Evolutionary conservation across 2,888 invertebrate genomes (phyloP).

Genomic region (Erebia aethiops): DNA sequence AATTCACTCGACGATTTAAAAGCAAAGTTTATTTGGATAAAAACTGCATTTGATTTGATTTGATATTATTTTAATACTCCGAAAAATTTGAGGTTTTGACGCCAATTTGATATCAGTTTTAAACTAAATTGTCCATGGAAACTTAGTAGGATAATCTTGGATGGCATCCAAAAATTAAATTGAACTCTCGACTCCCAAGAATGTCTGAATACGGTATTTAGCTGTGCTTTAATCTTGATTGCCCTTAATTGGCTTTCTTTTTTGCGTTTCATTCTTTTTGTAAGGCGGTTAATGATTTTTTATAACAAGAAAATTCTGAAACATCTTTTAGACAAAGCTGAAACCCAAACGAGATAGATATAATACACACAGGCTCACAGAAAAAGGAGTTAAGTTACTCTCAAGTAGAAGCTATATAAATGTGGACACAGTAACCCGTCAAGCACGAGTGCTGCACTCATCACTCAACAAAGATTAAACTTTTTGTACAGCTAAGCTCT

Average conservation of each 20-base stretch:
- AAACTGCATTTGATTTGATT: too few relatives aligned
- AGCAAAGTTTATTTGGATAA: too few relatives aligned
- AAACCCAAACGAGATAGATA: background rate
- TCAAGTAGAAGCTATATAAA: constrained; percentile 18
- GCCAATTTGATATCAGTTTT: background rate
- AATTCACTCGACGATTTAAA: too few relatives aligned
- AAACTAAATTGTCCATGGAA: background rate
- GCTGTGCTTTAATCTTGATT: constrained; percentile 5
- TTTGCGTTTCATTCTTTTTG: too few relatives aligned
- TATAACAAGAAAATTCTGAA: too few relatives aligned
- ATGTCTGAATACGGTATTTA: constrained; percentile 12
- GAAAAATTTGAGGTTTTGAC: too few relatives aligned
- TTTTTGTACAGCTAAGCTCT: constrained; percentile 54
- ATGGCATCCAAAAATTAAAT: constrained; percentile 13
- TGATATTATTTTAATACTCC: too few relatives aligned
- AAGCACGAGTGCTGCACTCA: constrained; percentile 54
- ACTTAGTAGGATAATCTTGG: constrained; percentile 11
- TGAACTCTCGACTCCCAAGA: constrained; percentile 3
- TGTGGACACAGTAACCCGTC: constrained; percentile 46
- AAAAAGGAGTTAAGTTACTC: constrained; percentile 7
- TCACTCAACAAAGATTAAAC: constrained; percentile 69
- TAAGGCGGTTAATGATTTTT: too few relatives aligned
- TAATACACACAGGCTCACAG: background rate
- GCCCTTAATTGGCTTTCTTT: background rate
- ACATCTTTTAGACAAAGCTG: too few relatives aligned